A percentile compares a stretch with the other conserved stretches of the same genome.
phyloP scores from a whole-genome alignment of 2,113 vertebrate genomes.

The Psilopsiagon aurifrons region DNA sequence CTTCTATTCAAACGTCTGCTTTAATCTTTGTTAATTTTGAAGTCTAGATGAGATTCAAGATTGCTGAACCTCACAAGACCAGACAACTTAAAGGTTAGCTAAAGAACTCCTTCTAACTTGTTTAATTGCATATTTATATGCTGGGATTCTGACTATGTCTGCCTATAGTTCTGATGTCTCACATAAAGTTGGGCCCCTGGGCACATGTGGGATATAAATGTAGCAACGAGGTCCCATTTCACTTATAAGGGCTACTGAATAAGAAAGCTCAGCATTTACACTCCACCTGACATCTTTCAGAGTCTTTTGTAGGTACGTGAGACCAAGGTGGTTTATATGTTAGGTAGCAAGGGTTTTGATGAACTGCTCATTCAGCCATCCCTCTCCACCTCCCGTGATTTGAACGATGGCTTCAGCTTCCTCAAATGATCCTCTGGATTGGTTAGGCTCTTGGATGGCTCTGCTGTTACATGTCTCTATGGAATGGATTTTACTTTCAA shows the following conservation, averaged over 20 bases:
- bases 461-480: background rate
- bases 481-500: slow-evolving; percentile 17
- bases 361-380: background rate
- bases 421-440: background rate
- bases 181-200: background rate
- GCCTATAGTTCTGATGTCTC: background rate
- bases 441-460: background rate
- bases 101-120: background rate
- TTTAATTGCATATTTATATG: background rate
- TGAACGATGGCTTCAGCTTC: background rate
- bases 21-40: background rate
- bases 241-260: background rate
- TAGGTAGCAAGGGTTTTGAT: background rate
- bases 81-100: background rate
- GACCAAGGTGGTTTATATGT: background rate
- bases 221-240: background rate
- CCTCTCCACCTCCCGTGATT: background rate
- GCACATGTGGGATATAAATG: background rate
- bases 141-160: background rate
- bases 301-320: background rate
- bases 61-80: background rate
- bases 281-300: background rate
- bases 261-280: background rate
- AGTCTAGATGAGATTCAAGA: background rate
- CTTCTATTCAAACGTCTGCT: background rate